These are phyloP conservation scores for Nycticorax nycticorax DNA, from an alignment of 2,113 vertebrate genomes.

Conservation along the genomic window DNA sequence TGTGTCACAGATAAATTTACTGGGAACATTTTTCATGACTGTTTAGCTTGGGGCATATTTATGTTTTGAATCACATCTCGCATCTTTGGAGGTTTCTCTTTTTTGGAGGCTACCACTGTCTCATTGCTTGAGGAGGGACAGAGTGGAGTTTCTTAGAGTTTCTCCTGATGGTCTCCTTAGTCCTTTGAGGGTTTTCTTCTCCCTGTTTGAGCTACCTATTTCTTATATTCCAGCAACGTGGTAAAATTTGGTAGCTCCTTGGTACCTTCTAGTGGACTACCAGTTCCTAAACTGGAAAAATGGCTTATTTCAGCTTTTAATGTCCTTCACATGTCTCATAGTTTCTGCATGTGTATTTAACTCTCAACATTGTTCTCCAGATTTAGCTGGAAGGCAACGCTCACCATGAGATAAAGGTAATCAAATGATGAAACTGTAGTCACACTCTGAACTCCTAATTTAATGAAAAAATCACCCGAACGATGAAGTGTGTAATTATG, in stretches of 20 bases:
- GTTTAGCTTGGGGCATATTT: neutral
- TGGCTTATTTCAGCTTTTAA: neutral
- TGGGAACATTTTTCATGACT: conserved; percentile 12
- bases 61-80: neutral
- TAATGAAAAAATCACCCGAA: conserved; percentile 73
- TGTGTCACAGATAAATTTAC: neutral
- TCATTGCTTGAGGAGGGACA: neutral
- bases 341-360: neutral
- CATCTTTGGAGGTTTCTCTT: neutral
- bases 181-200: neutral
- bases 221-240: neutral
- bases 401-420: conserved; percentile 55
- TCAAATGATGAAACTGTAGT: conserved; percentile 17
- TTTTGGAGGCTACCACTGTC: neutral
- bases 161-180: neutral
- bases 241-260: neutral
- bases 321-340: neutral
- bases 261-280: neutral
- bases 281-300: neutral
- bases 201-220: neutral
- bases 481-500: conserved; percentile 70
- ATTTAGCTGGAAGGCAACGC: conserved; percentile 37
- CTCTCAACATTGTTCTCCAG: neutral
- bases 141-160: neutral
- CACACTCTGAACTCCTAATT: conserved; percentile 57